These are phyloP conservation scores for Cyprinodon diabolis DNA, from an alignment of 2,797 vertebrate species.

Conservation along the genomic window DNA sequence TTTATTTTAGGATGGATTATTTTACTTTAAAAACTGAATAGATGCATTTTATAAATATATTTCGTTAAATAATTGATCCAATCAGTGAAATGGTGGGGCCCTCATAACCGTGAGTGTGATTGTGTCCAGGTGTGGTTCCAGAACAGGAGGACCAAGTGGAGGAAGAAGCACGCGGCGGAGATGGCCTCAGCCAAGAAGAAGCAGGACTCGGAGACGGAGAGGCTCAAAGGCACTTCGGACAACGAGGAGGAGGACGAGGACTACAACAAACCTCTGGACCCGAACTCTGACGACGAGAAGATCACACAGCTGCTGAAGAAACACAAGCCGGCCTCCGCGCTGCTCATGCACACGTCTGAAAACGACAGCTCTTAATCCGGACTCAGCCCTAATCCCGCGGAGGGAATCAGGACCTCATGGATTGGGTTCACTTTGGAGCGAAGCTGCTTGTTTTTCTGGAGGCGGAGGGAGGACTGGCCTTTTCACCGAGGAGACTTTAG, in stretches of 20 bases:
- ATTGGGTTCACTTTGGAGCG: background rate
- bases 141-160: slow-evolving; percentile 96
- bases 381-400: background rate
- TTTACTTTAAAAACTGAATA: no score
- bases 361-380: slow-evolving; percentile 83
- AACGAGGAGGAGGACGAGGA: slow-evolving; percentile 95
- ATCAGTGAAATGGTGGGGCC: no score
- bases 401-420: slow-evolving; percentile 6
- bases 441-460: slow-evolving; percentile 49
- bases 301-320: slow-evolving; percentile 94
- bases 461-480: slow-evolving; percentile 40
- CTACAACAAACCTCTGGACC: slow-evolving; percentile 96
- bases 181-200: slow-evolving; percentile 98
- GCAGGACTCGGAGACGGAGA: slow-evolving; percentile 89
- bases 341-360: slow-evolving; percentile 87
- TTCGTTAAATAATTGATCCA: no score
- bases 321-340: slow-evolving; percentile 87
- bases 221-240: slow-evolving; percentile 91
- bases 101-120: background rate
- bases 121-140: slow-evolving; percentile 93
- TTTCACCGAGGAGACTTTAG: slow-evolving; percentile 62
- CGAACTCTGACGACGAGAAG: slow-evolving; percentile 97
- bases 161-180: slow-evolving; percentile 96
- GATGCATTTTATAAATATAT: no score
- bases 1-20: no score